Conservation (phyloP, 2,888 invertebrate genomes). For the Heliconius ismenius region DNA sequence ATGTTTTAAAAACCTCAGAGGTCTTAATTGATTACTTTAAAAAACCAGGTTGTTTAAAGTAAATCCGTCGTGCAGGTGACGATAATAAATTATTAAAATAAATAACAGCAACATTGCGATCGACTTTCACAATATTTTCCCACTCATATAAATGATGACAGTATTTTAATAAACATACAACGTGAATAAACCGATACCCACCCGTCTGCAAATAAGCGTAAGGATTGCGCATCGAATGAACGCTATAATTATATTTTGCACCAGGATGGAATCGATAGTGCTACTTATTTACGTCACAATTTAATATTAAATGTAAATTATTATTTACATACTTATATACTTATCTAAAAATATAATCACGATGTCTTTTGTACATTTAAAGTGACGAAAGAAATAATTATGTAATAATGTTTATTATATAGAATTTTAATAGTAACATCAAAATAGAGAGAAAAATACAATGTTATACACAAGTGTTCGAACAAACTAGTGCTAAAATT, state of each 20-base stretch:
- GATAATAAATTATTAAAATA: slow-evolving; percentile 27
- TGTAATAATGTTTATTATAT: not conserved
- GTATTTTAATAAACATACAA: slow-evolving; percentile 12
- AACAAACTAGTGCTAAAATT: not conserved
- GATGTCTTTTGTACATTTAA: too few relatives aligned
- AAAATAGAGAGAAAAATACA: not conserved
- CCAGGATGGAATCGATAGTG: slow-evolving; percentile 15
- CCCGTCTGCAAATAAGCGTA: slow-evolving; percentile 24
- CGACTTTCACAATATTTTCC: slow-evolving; percentile 14
- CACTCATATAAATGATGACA: slow-evolving; percentile 1
- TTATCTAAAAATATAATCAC: too few relatives aligned
- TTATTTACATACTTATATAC: not conserved
- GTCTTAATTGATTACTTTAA: not conserved
- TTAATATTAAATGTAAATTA: slow-evolving; percentile 4
- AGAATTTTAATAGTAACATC: not conserved
- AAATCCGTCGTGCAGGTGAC: not conserved
- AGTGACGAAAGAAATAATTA: not conserved
- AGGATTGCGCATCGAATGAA: slow-evolving; percentile 20
- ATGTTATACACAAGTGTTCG: not conserved
- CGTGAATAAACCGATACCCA: slow-evolving; percentile 19
- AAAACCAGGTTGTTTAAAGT: not conserved
- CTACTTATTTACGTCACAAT: slow-evolving; percentile 16
- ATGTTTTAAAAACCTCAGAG: not conserved
- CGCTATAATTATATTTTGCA: slow-evolving; percentile 24
- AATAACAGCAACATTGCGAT: not conserved